A percentile compares a stretch with the other conserved stretches of the same genome.
Conservation (phyloP, 2,113 vertebrate genomes). For the Empidonax alnorum region DNA sequence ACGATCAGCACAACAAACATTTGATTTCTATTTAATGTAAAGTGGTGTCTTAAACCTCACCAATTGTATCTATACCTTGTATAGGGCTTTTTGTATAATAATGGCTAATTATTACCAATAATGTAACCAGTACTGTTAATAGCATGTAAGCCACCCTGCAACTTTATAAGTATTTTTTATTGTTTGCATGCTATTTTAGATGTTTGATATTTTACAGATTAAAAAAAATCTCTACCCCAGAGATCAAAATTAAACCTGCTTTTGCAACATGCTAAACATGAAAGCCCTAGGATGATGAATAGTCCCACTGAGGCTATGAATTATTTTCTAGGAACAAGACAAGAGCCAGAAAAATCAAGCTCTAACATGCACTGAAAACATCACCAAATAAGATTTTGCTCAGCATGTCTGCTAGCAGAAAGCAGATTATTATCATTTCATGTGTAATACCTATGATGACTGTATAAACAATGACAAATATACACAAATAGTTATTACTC, state of each 20-base stretch:
- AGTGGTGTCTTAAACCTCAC: background rate
- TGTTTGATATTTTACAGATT: background rate
- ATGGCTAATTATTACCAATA: background rate
- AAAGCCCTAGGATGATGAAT: background rate
- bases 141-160: background rate
- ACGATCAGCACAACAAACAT: background rate
- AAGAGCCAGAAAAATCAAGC: slow-evolving; percentile 25
- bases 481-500: background rate
- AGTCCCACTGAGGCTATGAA: background rate
- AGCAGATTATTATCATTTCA: background rate
- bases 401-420: background rate
- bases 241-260: background rate
- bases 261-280: background rate
- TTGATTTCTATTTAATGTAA: background rate
- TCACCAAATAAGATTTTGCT: slow-evolving; percentile 1
- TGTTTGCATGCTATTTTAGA: background rate
- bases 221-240: background rate
- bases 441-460: background rate
- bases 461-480: background rate
- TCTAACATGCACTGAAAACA: background rate
- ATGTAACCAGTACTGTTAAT: background rate
- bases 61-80: background rate
- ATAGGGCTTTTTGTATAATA: background rate
- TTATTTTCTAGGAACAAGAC: slow-evolving; percentile 28
- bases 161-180: background rate